A percentile compares a stretch with the other conserved stretches of the same genome.
phyloP scores from a whole-genome alignment of 1,140 invertebrate species.

The Paralvinella palmiformis region DNA sequence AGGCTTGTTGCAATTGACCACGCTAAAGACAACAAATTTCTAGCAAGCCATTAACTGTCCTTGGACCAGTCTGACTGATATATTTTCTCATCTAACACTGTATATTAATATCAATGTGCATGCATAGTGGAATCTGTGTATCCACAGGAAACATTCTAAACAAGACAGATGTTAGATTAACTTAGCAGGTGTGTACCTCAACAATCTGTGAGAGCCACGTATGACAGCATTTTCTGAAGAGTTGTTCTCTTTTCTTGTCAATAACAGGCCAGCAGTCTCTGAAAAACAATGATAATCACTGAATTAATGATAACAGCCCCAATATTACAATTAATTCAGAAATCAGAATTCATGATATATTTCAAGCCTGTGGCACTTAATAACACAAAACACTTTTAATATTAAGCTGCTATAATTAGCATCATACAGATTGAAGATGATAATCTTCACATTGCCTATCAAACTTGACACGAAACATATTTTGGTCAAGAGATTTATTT shows the following conservation, averaged over 20 bases:
- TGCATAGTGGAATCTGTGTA: background rate
- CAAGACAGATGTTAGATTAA: background rate
- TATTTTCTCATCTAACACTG: too few relatives aligned
- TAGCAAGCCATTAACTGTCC: too few relatives aligned
- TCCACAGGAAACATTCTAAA: background rate
- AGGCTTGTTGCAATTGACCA: too few relatives aligned
- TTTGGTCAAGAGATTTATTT: too few relatives aligned
- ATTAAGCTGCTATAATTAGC: too few relatives aligned
- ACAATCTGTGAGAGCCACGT: slow-evolving; percentile 41
- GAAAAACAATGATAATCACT: slow-evolving; percentile 12
- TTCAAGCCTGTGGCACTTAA: too few relatives aligned
- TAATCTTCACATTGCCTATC: too few relatives aligned
- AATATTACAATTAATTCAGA: slow-evolving; percentile 6
- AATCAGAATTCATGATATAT: slow-evolving; percentile 4
- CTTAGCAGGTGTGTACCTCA: slow-evolving; percentile 33
- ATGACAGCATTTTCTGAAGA: slow-evolving; percentile 36
- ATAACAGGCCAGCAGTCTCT: slow-evolving; percentile 45
- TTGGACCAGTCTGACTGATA: too few relatives aligned
- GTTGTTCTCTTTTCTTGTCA: slow-evolving; percentile 39
- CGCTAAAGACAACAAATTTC: too few relatives aligned
- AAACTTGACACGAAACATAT: too few relatives aligned
- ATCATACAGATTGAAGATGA: too few relatives aligned
- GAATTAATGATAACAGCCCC: background rate
- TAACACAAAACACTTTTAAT: too few relatives aligned
- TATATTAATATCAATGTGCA: background rate